These are phyloP conservation scores for Haliclona indistincta DNA, from an alignment of 37 sponge, comb jelly and placozoan genomes.

Conservation along the genomic window DNA sequence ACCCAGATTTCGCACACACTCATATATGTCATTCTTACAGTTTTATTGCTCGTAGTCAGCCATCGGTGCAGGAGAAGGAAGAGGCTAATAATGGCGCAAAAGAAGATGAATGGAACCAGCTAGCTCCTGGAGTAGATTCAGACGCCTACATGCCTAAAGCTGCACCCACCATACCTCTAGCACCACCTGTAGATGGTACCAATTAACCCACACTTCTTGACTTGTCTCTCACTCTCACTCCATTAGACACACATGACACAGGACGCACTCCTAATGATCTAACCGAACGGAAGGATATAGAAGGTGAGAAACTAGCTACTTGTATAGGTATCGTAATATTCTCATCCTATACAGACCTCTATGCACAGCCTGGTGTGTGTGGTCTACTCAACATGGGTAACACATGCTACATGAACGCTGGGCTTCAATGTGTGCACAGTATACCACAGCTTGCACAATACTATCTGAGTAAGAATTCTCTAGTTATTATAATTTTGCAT, in stretches of 20 bases:
- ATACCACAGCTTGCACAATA: conserved; percentile 7
- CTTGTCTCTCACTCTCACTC: no score
- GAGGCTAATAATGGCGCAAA: no score
- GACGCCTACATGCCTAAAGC: conserved; percentile 12
- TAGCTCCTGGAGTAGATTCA: conserved; percentile 18
- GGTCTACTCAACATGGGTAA: conserved; percentile 63
- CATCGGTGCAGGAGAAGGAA: no score
- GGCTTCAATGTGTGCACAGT: conserved; percentile 45
- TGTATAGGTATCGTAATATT: neutral
- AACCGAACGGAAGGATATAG: neutral
- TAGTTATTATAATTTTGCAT: no score
- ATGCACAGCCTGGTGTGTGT: conserved; percentile 51
- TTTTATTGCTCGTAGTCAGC: no score
- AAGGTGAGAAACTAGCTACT: neutral
- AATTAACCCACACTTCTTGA: no score
- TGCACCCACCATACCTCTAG: neutral
- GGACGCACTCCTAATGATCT: conserved; percentile 3
- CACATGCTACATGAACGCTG: conserved; percentile 73
- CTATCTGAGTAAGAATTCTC: conserved; percentile 40
- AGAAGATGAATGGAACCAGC: neutral
- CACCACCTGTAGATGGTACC: no score
- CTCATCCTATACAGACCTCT: neutral
- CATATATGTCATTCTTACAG: no score
- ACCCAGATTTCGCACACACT: no score
- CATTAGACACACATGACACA: no score